These are phyloP conservation scores for Syngnathoides biaculeatus DNA, from an alignment of 2,113 vertebrate species.

Conservation along the genomic window DNA sequence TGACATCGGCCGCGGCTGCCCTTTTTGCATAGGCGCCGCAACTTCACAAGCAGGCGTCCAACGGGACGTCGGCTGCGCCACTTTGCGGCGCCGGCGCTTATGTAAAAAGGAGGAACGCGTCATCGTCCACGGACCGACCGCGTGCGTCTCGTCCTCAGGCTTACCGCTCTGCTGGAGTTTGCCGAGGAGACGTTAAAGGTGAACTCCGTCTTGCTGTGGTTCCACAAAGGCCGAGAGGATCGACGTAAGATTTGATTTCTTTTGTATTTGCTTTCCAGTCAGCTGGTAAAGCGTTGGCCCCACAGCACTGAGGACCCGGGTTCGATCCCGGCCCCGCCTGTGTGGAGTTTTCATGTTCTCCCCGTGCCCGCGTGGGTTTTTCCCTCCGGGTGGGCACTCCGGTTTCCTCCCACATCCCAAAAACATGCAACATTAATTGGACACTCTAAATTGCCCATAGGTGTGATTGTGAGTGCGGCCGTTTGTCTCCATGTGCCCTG, in stretches of 20 bases:
- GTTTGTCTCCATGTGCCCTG: no score
- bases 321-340: no score
- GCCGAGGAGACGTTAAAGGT: constrained; percentile 97
- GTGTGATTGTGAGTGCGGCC: no score
- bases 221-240: constrained; percentile 92
- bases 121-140: background rate
- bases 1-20: background rate
- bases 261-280: no score
- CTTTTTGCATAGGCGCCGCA: constrained; percentile 23
- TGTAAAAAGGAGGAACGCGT: constrained; percentile 24
- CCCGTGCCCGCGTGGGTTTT: no score
- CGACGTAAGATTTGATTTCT: constrained; percentile 76
- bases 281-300: no score
- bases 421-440: no score
- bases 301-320: no score
- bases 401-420: no score
- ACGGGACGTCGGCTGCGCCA: constrained; percentile 28
- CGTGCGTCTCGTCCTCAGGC: constrained; percentile 67
- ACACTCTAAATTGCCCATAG: no score
- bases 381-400: no score
- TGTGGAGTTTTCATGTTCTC: no score
- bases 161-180: constrained; percentile 89
- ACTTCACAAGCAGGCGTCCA: constrained; percentile 2
- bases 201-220: constrained; percentile 91
- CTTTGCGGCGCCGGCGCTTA: constrained; percentile 45